phyloP scores from a whole-genome alignment of 2,797 vertebrate genomes.

The Pempheris klunzingeri region DNA sequence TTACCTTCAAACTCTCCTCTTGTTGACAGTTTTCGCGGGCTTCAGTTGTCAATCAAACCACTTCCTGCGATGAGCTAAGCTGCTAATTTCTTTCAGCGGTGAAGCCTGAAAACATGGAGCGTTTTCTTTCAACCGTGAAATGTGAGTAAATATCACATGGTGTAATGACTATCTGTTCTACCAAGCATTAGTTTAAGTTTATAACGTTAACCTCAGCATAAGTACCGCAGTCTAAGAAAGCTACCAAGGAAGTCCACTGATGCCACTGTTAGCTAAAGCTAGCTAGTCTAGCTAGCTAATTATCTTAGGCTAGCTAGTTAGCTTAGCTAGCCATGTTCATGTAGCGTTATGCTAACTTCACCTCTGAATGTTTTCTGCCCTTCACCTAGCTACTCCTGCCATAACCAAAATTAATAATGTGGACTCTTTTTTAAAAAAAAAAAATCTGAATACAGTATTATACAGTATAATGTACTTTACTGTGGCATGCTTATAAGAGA shows the following conservation, averaged over 20 bases:
- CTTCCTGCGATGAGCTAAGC: too few species aligned
- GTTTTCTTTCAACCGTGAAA: constrained; percentile 71
- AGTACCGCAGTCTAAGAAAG: too few species aligned
- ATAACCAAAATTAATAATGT: not conserved
- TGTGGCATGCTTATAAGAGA: not conserved
- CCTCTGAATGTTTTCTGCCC: too few species aligned
- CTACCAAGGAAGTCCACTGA: not conserved
- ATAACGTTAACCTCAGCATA: not conserved
- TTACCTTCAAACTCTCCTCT: not conserved
- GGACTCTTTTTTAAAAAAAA: not conserved
- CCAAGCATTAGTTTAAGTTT: not conserved
- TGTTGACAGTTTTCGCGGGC: constrained; percentile 9
- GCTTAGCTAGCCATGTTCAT: not conserved
- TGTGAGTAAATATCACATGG: constrained; percentile 61
- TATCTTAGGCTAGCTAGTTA: constrained; percentile 14
- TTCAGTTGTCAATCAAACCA: constrained; percentile 21
- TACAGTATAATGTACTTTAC: not conserved
- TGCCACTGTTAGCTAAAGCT: not conserved
- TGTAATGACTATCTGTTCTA: not conserved
- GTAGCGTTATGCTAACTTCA: not conserved
- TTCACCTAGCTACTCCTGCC: not conserved
- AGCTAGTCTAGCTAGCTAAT: too few species aligned
- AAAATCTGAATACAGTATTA: not conserved
- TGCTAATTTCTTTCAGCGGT: accelerated
- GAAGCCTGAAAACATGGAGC: constrained; percentile 68